Evolutionary conservation across 2,113 vertebrate genomes (phyloP).

Genomic region (Etheostoma spectabile): DNA sequence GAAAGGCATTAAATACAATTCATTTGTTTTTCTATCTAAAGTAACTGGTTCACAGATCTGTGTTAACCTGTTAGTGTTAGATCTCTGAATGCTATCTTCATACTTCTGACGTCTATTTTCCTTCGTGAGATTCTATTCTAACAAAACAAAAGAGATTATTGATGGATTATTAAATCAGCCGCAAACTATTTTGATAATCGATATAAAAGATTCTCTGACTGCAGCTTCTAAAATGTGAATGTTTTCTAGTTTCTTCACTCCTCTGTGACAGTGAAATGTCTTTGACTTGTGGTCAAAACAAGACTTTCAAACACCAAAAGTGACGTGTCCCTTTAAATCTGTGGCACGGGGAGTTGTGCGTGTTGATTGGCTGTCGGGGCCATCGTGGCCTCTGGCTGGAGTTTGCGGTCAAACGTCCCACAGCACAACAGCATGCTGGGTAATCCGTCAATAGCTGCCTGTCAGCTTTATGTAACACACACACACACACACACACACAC

Average conservation of each 20-base stretch:
- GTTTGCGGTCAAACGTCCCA: not conserved
- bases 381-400: conserved; percentile 2
- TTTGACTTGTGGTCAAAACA: too few species aligned
- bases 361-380: not conserved
- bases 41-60: not conserved
- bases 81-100: not conserved
- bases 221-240: too few species aligned
- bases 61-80: not conserved
- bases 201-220: too few species aligned
- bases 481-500: not conserved
- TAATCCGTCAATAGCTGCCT: conserved; percentile 53
- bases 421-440: conserved; percentile 23
- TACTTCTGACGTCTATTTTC: not conserved
- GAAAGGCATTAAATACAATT: not conserved
- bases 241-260: too few species aligned
- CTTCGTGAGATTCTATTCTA: not conserved
- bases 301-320: not conserved
- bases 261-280: too few species aligned
- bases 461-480: conserved; percentile 48
- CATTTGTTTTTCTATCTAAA: not conserved
- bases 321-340: not conserved
- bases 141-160: too few species aligned
- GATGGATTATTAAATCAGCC: too few species aligned
- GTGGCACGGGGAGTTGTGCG: not conserved
- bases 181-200: too few species aligned